Conservation (phyloP, 2,113 vertebrate genomes). For the Corythornis vintsioides region DNA sequence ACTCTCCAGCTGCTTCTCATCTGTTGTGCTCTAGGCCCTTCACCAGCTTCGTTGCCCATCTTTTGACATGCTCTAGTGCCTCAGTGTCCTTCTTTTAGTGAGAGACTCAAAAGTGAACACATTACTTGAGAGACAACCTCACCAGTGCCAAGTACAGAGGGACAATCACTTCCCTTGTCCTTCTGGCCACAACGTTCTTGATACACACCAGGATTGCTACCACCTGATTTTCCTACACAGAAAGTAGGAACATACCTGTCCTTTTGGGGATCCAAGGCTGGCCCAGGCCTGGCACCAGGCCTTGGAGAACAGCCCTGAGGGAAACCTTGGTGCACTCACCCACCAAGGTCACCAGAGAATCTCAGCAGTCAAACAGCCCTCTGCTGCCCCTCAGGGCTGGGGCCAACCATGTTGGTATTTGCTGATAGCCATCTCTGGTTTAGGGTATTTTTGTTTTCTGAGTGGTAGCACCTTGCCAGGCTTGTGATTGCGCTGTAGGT, state of each 20-base stretch:
- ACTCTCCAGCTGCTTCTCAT: too few species aligned
- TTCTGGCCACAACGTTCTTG: too few species aligned
- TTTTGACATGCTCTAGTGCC: too few species aligned
- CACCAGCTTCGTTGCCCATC: too few species aligned
- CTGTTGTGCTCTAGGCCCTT: too few species aligned
- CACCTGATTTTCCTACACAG: rapidly evolving
- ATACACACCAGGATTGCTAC: too few species aligned
- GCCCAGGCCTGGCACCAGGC: neutral
- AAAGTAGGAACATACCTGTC: neutral
- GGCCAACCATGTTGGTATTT: neutral
- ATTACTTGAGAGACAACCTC: too few species aligned
- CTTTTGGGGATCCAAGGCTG: neutral
- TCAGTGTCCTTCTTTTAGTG: too few species aligned
- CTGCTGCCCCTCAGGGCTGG: neutral
- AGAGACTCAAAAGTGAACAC: too few species aligned
- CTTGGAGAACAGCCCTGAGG: neutral
- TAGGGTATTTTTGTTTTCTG: neutral
- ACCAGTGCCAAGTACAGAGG: too few species aligned
- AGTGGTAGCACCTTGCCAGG: neutral
- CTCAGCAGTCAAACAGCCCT: neutral
- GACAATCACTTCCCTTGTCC: too few species aligned
- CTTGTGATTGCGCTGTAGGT: rapidly evolving
- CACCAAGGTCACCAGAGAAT: neutral
- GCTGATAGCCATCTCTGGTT: neutral
- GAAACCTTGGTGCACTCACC: rapidly evolving